These are phyloP conservation scores for Gadopsis marmoratus DNA, from an alignment of 2,797 vertebrate species.

Conservation along the genomic window DNA sequence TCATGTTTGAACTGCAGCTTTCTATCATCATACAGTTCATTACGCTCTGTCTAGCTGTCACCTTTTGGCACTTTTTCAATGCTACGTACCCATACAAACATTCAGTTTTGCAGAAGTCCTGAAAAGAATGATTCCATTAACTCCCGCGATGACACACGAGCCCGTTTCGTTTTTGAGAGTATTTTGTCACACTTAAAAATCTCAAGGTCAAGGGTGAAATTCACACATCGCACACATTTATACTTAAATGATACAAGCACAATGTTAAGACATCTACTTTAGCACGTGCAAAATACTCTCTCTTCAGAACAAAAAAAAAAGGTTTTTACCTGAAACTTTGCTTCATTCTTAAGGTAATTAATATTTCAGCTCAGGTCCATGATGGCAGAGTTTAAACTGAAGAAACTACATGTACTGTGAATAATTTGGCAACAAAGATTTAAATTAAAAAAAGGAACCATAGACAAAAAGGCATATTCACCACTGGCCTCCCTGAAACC, in stretches of 20 bases:
- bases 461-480: neutral
- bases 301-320: neutral
- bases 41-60: neutral
- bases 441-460: too few species aligned
- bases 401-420: neutral
- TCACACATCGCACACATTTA: too few species aligned
- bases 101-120: too few species aligned
- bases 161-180: neutral
- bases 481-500: neutral
- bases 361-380: neutral
- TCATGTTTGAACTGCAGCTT: slow-evolving; percentile 13
- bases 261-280: too few species aligned
- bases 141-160: neutral
- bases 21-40: neutral
- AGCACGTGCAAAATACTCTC: too few species aligned
- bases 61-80: neutral
- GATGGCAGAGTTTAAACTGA: neutral
- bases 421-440: neutral
- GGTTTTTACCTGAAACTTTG: neutral
- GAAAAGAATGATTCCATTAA: neutral
- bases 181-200: neutral
- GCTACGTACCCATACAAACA: neutral
- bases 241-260: too few species aligned
- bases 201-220: neutral
- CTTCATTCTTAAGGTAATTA: neutral